These are phyloP conservation scores for Rhagonycha lutea DNA, from an alignment of 2,888 invertebrate species.

Conservation along the genomic window DNA sequence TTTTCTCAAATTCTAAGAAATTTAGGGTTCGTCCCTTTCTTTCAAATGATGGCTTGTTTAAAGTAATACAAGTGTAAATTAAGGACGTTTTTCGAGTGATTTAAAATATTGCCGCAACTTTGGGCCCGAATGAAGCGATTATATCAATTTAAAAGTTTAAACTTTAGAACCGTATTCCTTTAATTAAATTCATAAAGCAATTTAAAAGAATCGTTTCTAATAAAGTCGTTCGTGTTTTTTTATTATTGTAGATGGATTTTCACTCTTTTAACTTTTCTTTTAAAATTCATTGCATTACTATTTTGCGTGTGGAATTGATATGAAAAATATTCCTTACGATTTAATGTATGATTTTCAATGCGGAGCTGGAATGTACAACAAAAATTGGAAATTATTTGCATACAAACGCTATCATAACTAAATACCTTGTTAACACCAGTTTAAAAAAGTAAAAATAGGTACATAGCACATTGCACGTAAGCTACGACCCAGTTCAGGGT, in stretches of 20 bases:
- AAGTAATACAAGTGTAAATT: constrained; percentile 35
- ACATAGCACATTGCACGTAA: constrained; percentile 31
- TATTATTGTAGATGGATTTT: not conserved
- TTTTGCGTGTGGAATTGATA: constrained; percentile 11
- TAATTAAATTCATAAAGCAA: constrained; percentile 28
- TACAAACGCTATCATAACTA: constrained; percentile 30
- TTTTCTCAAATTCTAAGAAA: constrained; percentile 29
- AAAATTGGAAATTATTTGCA: constrained; percentile 17
- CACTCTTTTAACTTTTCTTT: not conserved
- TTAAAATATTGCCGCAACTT: constrained; percentile 33
- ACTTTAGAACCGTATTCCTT: constrained; percentile 26
- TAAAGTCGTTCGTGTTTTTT: constrained; percentile 15
- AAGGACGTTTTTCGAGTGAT: constrained; percentile 31
- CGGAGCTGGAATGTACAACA: constrained; percentile 10
- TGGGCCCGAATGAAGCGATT: constrained; percentile 29
- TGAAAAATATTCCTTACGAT: constrained; percentile 3
- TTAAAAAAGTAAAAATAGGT: constrained; percentile 27
- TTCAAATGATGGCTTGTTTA: constrained; percentile 32
- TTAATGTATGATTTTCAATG: constrained; percentile 11
- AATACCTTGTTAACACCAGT: constrained; percentile 27
- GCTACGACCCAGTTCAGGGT: constrained; percentile 34
- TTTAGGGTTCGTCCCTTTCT: constrained; percentile 30
- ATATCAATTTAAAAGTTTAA: constrained; percentile 32
- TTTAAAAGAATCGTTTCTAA: constrained; percentile 12
- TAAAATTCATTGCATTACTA: not conserved